Evolutionary conservation across 2,113 vertebrate genomes (phyloP).

Genomic region (Alouatta palliata): DNA sequence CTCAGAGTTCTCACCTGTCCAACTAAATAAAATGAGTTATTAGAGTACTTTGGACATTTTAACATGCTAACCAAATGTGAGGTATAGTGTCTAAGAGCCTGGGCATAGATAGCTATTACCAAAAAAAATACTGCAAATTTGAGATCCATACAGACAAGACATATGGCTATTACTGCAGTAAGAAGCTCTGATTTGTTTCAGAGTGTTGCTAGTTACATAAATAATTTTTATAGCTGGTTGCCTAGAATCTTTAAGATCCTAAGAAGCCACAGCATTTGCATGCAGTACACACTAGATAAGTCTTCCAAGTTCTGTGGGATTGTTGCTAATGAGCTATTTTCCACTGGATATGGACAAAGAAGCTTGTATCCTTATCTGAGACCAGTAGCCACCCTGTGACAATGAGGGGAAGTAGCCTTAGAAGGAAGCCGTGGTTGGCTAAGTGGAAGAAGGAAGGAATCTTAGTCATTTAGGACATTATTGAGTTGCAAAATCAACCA

Average conservation of each 20-base stretch:
- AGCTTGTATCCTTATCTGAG: background rate
- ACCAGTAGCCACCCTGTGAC: background rate
- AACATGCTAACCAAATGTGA: constrained; percentile 5
- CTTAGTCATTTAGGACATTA: constrained; percentile 1
- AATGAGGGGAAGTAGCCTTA: background rate
- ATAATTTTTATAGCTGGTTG: background rate
- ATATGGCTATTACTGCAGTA: background rate
- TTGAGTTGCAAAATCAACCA: constrained; percentile 24
- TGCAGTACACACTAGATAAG: background rate
- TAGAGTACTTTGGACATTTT: background rate
- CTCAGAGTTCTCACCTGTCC: background rate
- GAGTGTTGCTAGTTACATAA: constrained; percentile 25
- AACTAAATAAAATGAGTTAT: background rate
- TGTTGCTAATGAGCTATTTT: background rate
- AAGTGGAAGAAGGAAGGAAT: background rate
- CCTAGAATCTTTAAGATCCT: constrained; percentile 25
- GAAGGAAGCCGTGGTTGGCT: constrained; percentile 10
- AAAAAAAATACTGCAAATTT: constrained; percentile 27
- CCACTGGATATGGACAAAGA: background rate
- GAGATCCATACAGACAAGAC: constrained; percentile 36
- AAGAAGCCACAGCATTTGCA: constrained; percentile 29
- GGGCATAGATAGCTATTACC: background rate
- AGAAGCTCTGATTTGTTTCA: constrained; percentile 40
- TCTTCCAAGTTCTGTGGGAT: background rate
- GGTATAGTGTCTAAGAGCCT: background rate